A percentile compares a stretch with the other conserved stretches of the same genome.
Conservation (phyloP, 2,888 invertebrate species). For the Myopa tessellatipennis region DNA sequence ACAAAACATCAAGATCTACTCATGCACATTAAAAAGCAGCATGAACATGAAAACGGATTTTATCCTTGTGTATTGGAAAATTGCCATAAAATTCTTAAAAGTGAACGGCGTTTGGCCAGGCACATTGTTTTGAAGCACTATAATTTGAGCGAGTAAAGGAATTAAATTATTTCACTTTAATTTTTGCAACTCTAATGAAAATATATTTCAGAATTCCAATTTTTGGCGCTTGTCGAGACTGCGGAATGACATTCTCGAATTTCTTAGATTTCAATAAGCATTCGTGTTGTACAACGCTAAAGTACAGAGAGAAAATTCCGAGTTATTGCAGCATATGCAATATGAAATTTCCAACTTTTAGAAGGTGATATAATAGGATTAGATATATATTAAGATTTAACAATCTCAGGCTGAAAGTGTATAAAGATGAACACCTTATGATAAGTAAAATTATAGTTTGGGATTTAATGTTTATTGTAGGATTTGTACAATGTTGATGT, state of each 20-base stretch:
- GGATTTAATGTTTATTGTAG: too few relatives aligned
- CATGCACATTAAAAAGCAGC: slow-evolving; percentile 45
- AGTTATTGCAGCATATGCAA: slow-evolving; percentile 58
- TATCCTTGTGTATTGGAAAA: slow-evolving; percentile 56
- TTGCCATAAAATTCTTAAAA: slow-evolving; percentile 47
- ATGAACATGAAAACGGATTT: slow-evolving; percentile 43
- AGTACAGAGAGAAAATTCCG: slow-evolving; percentile 52
- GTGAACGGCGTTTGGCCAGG: slow-evolving; percentile 53
- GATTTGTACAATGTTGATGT: too few relatives aligned
- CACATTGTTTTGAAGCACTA: slow-evolving; percentile 62
- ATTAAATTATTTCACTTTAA: background rate
- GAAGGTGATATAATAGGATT: slow-evolving; percentile 53
- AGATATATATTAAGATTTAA: background rate
- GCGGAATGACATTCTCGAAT: slow-evolving; percentile 59
- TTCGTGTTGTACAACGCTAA: slow-evolving; percentile 59
- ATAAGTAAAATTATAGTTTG: background rate
- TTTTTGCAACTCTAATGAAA: background rate
- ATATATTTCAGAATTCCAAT: slow-evolving; percentile 41
- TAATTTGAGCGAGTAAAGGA: slow-evolving; percentile 54
- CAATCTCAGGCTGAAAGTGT: background rate
- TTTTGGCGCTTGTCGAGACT: slow-evolving; percentile 57
- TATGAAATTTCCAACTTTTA: slow-evolving; percentile 61
- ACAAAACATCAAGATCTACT: slow-evolving; percentile 51
- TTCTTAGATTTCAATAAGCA: slow-evolving; percentile 63
- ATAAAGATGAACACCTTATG: background rate